Evolutionary conservation across 1,140 invertebrate species (phyloP).

Genomic region (Dysdera silvatica): DNA sequence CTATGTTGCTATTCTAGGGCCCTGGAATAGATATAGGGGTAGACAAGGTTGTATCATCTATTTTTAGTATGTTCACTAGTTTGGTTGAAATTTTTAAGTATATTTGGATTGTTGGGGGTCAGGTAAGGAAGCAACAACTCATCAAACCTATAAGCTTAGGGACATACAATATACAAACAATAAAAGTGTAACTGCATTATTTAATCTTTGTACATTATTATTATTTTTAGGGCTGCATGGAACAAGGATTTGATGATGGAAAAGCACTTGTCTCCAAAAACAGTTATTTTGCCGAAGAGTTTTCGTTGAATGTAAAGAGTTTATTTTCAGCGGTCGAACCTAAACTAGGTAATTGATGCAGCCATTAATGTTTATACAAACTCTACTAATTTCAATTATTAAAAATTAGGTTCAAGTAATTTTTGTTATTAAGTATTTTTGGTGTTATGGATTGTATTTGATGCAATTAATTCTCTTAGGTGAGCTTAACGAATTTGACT

Average conservation of each 20-base stretch:
- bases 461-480: conserved; percentile 37
- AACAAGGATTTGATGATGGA: conserved; percentile 57
- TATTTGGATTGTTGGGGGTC: too few relatives aligned
- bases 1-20: too few relatives aligned
- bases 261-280: conserved; percentile 55
- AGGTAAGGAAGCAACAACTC: too few relatives aligned
- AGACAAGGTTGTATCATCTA: too few relatives aligned
- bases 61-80: too few relatives aligned
- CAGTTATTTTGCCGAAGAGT: conserved; percentile 58
- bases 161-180: too few relatives aligned
- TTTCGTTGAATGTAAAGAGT: conserved; percentile 60
- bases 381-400: not conserved
- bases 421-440: not conserved
- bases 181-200: too few relatives aligned
- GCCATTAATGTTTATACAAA: conserved; percentile 41
- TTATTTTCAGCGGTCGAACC: conserved; percentile 56
- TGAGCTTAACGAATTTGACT: conserved; percentile 46
- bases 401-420: not conserved
- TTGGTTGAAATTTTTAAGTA: too few relatives aligned
- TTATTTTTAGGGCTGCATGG: conserved; percentile 49
- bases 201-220: not conserved
- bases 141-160: too few relatives aligned
- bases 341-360: conserved; percentile 36
- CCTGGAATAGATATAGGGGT: too few relatives aligned
- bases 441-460: too few relatives aligned